A percentile compares a stretch with the other conserved stretches of the same genome.
phyloP scores from a whole-genome alignment of 2,113 vertebrate genomes.

The Calonectris borealis region DNA sequence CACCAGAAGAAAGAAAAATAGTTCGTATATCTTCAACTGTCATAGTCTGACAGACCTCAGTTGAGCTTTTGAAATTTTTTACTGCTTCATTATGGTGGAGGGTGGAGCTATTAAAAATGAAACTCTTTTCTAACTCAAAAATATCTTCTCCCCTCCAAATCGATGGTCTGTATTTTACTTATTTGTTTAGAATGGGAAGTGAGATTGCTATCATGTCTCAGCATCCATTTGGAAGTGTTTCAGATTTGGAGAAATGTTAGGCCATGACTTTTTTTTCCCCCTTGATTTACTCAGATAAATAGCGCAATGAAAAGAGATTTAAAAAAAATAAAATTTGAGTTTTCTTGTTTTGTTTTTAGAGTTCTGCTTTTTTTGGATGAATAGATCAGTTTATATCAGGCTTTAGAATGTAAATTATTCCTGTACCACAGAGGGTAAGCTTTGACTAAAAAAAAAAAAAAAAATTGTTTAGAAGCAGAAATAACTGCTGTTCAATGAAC shows the following conservation, averaged over 20 bases:
- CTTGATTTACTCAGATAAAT: neutral
- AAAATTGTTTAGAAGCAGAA: neutral
- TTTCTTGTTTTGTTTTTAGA: neutral
- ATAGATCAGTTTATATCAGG: neutral
- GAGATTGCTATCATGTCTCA: neutral
- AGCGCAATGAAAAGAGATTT: neutral
- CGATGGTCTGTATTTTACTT: neutral
- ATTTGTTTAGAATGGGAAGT: neutral
- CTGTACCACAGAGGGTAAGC: neutral
- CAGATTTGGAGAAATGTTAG: neutral
- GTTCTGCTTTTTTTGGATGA: neutral
- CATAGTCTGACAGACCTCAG: neutral
- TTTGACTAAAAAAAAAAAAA: neutral
- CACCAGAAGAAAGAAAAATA: neutral
- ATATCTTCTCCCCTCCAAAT: neutral
- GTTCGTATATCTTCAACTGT: neutral
- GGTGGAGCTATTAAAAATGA: neutral
- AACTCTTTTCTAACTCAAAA: neutral
- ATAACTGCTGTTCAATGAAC: neutral
- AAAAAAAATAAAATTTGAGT: neutral
- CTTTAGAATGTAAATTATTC: neutral
- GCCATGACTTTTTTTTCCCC: rapidly evolving
- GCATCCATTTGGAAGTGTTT: neutral
- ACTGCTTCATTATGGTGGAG: neutral
- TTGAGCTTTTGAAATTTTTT: neutral